phyloP scores from a whole-genome alignment of 1,140 invertebrate species.

The Myzus persicae region DNA sequence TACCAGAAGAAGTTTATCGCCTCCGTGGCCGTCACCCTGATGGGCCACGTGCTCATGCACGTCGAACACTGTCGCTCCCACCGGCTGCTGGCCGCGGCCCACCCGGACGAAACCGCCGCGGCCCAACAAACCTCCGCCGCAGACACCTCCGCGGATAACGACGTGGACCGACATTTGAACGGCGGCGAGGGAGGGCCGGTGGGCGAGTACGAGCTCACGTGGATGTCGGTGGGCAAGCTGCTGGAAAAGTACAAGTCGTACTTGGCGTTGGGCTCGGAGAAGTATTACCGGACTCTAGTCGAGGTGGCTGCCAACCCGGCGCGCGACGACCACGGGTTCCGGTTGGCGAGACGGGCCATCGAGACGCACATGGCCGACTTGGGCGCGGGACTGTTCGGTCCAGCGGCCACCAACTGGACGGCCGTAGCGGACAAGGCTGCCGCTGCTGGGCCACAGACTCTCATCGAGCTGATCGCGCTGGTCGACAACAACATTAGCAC shows the following conservation, averaged over 20 bases:
- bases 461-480: constrained; percentile 17
- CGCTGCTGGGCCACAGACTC: not conserved
- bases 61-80: not conserved
- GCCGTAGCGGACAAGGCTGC: not conserved
- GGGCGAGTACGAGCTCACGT: constrained; percentile 11
- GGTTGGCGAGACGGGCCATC: not conserved
- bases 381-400: not conserved
- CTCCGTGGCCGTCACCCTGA: not conserved
- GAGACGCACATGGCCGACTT: not conserved
- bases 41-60: constrained; percentile 29
- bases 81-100: not conserved
- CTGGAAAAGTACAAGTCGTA: constrained; percentile 14
- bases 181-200: not conserved
- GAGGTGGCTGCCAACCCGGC: constrained; percentile 6
- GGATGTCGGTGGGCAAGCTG: constrained; percentile 24
- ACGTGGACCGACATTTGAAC: not conserved
- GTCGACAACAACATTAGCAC: constrained; percentile 41
- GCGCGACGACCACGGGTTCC: not conserved
- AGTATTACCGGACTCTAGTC: not conserved
- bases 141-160: not conserved
- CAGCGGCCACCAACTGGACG: not conserved
- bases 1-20: constrained; percentile 35
- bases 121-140: no score
- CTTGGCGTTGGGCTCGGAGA: not conserved
- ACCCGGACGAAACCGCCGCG: no score